A percentile compares a stretch with the other conserved stretches of the same genome.
These are phyloP conservation scores for Actinia equina DNA, from an alignment of 64 coral and sea anemone genomes.

Conservation along the genomic window DNA sequence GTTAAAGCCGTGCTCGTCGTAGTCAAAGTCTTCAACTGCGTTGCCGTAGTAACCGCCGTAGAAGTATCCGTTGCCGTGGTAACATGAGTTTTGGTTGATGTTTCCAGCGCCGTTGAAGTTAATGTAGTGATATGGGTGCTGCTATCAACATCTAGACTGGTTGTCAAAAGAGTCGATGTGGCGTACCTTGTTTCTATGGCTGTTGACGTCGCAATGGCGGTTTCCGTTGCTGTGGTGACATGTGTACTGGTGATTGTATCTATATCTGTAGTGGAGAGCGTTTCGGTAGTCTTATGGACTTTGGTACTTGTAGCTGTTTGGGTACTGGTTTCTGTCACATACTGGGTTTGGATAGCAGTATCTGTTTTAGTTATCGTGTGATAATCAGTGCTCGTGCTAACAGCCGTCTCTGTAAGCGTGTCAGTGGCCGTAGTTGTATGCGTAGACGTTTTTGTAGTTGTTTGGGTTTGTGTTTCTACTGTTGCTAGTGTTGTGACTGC, in stretches of 20 bases:
- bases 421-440: conserved; percentile 12
- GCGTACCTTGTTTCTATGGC: conserved; percentile 6
- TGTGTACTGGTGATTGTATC: conserved; percentile 6
- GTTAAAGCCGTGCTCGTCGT: conserved; percentile 9
- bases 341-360: neutral
- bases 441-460: neutral
- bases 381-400: neutral
- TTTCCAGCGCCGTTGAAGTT: neutral
- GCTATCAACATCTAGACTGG: neutral
- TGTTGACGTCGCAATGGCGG: conserved; percentile 8
- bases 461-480: neutral
- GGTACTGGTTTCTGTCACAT: conserved; percentile 5
- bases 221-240: neutral
- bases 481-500: neutral
- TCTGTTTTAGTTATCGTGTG: conserved; percentile 15
- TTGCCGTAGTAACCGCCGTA: conserved; percentile 9
- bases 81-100: neutral
- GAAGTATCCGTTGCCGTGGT: conserved; percentile 29
- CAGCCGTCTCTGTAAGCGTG: neutral
- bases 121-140: conserved; percentile 9
- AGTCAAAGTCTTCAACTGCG: neutral
- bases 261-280: neutral
- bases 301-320: neutral
- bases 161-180: neutral
- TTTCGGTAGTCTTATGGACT: conserved; percentile 1